phyloP scores from a whole-genome alignment of 2,888 invertebrate species.

The Suillia variegata region DNA sequence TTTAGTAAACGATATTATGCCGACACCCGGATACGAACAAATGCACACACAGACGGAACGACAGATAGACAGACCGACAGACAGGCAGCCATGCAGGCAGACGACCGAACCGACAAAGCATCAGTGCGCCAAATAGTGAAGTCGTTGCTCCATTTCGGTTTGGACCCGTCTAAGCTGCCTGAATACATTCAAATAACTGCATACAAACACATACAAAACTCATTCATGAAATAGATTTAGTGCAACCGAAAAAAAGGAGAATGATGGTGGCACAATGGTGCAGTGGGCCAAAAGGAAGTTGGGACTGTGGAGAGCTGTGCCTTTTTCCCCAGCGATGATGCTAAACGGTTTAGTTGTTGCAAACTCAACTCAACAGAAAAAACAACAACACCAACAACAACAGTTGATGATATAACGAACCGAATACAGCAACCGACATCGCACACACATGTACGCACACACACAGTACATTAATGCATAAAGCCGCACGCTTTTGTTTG shows the following conservation, averaged over 20 bases:
- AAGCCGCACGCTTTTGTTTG: too few species aligned
- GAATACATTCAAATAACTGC: neutral
- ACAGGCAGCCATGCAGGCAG: conserved; percentile 1
- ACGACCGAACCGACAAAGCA: neutral
- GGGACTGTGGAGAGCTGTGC: too few species aligned
- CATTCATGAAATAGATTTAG: conserved; percentile 17
- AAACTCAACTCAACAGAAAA: neutral
- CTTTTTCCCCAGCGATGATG: too few species aligned
- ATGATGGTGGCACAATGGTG: neutral
- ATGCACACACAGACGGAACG: neutral
- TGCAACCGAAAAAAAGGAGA: neutral
- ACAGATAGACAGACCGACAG: too few species aligned
- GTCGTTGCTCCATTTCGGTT: neutral
- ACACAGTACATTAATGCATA: too few species aligned
- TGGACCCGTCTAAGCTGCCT: neutral
- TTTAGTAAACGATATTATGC: conserved; percentile 40
- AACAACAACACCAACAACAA: conserved; percentile 38
- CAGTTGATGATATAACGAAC: conserved; percentile 43
- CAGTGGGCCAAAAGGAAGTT: too few species aligned
- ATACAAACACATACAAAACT: neutral
- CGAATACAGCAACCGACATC: neutral
- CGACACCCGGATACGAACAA: conserved; percentile 9
- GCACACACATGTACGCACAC: too few species aligned
- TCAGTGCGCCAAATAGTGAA: neutral
- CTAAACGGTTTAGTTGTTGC: conserved; percentile 18